A percentile compares a stretch with the other conserved stretches of the same genome.
Evolutionary conservation across 2,888 invertebrate genomes (phyloP).

Genomic region (Teinopalpus imperialis): DNA sequence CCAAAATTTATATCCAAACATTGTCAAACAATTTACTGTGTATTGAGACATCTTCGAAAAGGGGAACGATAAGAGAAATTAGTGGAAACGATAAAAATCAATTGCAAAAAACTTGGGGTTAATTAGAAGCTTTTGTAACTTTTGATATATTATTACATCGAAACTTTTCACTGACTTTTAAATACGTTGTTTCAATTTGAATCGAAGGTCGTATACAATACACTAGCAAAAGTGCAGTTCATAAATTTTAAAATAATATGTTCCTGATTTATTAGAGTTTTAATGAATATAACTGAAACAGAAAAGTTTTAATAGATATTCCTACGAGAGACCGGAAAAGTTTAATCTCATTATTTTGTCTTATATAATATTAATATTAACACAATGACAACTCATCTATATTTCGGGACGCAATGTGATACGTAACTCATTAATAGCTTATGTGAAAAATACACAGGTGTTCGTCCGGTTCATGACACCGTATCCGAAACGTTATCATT

Average conservation of each 20-base stretch:
- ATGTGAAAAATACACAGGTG: slow-evolving; percentile 58
- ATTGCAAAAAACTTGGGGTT: background rate
- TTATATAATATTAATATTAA: no score
- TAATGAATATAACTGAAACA: no score
- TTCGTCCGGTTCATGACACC: slow-evolving; percentile 68
- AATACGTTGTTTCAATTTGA: no score
- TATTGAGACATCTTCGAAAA: slow-evolving; percentile 12
- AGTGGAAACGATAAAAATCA: slow-evolving; percentile 7
- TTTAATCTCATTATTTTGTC: no score
- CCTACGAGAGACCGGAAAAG: no score
- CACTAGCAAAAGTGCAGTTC: no score
- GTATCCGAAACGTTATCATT: slow-evolving; percentile 52
- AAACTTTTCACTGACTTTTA: no score
- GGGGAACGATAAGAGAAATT: slow-evolving; percentile 16
- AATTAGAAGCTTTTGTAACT: slow-evolving; percentile 13
- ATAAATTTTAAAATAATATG: no score
- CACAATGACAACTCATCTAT: background rate
- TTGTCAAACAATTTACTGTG: slow-evolving; percentile 12
- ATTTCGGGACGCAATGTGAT: slow-evolving; percentile 50
- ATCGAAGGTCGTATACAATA: no score
- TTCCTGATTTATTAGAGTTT: no score
- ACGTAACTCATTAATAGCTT: slow-evolving; percentile 28
- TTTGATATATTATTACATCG: background rate
- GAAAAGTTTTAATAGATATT: no score
- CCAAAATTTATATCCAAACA: slow-evolving; percentile 35